Conservation (phyloP, 1,140 invertebrate genomes). For the Rhynchophorus ferrugineus region DNA sequence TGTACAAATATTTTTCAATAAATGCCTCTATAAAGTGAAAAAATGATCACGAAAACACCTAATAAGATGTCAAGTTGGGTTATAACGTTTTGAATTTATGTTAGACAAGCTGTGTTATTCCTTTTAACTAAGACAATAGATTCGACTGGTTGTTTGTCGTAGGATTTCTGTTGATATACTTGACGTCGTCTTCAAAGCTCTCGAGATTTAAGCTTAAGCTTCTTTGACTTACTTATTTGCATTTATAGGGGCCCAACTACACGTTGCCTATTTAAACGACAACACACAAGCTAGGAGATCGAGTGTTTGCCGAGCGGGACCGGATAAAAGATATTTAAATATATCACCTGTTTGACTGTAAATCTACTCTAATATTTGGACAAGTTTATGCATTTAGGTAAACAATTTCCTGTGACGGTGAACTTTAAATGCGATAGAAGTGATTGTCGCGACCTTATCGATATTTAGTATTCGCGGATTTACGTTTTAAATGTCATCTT, state of each 20-base stretch:
- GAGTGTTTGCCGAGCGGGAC: neutral
- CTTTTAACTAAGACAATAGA: no score
- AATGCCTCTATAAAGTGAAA: no score
- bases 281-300: neutral
- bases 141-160: no score
- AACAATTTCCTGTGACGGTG: neutral
- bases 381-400: slow-evolving; percentile 3
- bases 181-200: no score
- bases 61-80: no score
- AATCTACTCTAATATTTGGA: neutral
- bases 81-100: no score
- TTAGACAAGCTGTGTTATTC: no score
- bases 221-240: no score
- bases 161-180: no score
- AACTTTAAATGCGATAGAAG: neutral
- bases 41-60: no score
- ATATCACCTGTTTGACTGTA: neutral
- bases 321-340: neutral
- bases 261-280: neutral
- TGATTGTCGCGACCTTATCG: neutral
- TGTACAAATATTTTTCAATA: no score
- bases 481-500: neutral
- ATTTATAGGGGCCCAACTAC: neutral
- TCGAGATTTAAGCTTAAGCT: no score
- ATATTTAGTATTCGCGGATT: neutral